Evolutionary conservation across 2,888 invertebrate genomes (phyloP).

Genomic region (Hypsopygia costalis): DNA sequence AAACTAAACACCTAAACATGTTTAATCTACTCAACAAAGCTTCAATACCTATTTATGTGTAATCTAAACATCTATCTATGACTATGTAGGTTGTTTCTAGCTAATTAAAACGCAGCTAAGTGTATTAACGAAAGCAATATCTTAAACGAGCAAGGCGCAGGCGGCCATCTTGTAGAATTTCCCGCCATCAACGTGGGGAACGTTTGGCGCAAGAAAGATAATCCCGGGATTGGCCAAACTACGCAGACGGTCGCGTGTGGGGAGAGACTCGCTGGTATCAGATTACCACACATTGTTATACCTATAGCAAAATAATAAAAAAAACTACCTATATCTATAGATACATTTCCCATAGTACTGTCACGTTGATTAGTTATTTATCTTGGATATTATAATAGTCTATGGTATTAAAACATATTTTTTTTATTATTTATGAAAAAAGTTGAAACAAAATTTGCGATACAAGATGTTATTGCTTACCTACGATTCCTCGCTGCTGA

Average conservation of each 20-base stretch:
- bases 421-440: no score
- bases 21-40: background rate
- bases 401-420: no score
- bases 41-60: background rate
- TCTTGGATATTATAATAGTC: no score
- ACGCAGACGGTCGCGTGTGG: constrained; percentile 24
- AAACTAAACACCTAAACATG: background rate
- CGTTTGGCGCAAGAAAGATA: constrained; percentile 49
- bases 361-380: no score
- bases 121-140: constrained; percentile 41
- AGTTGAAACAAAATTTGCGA: no score
- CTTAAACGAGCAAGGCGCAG: constrained; percentile 30
- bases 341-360: no score
- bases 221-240: constrained; percentile 57
- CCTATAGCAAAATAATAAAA: no score
- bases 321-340: no score
- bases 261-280: constrained; percentile 37
- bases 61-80: background rate
- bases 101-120: constrained; percentile 31
- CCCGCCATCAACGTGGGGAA: constrained; percentile 27
- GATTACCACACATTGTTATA: no score
- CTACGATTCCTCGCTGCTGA: no score
- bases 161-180: constrained; percentile 62
- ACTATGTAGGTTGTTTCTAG: constrained; percentile 18
- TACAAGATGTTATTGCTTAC: no score